Evolutionary conservation across 2,797 vertebrate species (phyloP).

Genomic region (Sebastes diaconus): DNA sequence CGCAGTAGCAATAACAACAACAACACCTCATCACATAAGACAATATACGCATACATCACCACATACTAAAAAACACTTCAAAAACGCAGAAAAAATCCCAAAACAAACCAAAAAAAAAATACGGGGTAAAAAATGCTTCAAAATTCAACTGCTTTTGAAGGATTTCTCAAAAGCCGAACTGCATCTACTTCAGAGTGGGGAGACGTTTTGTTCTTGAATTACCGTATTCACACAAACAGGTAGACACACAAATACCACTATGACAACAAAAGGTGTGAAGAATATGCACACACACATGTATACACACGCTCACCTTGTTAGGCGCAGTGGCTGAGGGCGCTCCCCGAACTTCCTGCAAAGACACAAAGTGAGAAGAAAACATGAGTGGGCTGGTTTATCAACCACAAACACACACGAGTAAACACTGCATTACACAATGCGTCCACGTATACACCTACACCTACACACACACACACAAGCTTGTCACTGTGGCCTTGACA

Average conservation of each 20-base stretch:
- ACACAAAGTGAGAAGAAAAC: constrained; percentile 67
- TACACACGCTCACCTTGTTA: constrained; percentile 89
- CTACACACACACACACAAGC: constrained; percentile 26
- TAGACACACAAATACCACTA: not conserved
- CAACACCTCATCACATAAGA: too few relatives aligned
- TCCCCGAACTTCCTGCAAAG: constrained; percentile 97
- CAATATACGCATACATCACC: too few relatives aligned
- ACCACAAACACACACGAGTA: constrained; percentile 61
- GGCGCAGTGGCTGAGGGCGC: constrained; percentile 98
- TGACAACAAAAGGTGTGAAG: not conserved
- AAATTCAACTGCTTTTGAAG: not conserved
- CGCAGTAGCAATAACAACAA: too few relatives aligned
- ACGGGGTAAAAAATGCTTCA: too few relatives aligned
- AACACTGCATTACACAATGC: constrained; percentile 43
- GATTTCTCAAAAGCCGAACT: not conserved
- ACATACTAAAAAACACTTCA: too few relatives aligned
- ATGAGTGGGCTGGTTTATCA: constrained; percentile 59
- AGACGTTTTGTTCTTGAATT: not conserved
- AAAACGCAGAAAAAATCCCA: accelerated
- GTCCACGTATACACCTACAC: constrained; percentile 6
- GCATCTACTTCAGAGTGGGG: not conserved
- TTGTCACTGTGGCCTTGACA: constrained; percentile 55
- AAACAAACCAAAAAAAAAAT: too few relatives aligned
- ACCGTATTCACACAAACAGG: not conserved
- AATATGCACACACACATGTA: not conserved